Conservation (phyloP, 1,140 invertebrate genomes). For the Calephelis virginiensis region DNA sequence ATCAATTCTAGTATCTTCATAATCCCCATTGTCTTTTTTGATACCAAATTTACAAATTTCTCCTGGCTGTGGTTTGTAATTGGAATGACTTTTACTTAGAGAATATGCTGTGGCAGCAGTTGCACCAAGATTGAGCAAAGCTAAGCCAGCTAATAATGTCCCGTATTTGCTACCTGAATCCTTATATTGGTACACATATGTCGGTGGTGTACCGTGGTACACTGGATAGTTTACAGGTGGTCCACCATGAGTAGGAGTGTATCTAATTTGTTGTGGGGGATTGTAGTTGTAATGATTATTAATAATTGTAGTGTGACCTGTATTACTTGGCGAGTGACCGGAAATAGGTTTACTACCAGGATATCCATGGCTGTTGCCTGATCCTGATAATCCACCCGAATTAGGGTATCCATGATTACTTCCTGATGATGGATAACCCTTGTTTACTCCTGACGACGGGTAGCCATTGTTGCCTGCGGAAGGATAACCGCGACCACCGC, state of each 20-base stretch:
- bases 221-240: constrained; percentile 55
- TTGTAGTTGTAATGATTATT: constrained; percentile 61
- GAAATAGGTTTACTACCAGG: constrained; percentile 39
- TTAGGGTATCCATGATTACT: constrained; percentile 46
- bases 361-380: constrained; percentile 36
- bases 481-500: constrained; percentile 34
- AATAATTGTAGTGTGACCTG: constrained; percentile 46
- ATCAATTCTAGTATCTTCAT: constrained; percentile 68
- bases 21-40: constrained; percentile 64
- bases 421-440: constrained; percentile 40
- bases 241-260: constrained; percentile 46
- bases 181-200: constrained; percentile 67
- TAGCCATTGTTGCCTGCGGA: constrained; percentile 38
- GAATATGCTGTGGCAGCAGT: constrained; percentile 55
- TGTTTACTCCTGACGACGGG: constrained; percentile 39
- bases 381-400: constrained; percentile 46
- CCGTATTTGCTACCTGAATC: constrained; percentile 71
- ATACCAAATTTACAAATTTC: constrained; percentile 67
- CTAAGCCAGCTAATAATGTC: constrained; percentile 59
- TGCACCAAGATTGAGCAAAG: constrained; percentile 64
- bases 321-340: constrained; percentile 35
- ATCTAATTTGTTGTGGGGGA: constrained; percentile 62
- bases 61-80: constrained; percentile 51
- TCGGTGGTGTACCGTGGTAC: constrained; percentile 58
- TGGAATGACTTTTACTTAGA: constrained; percentile 40